Base-by-base conservation (phyloP, 1,140 invertebrate genomes). In the Hesperophylax magnus region DNA sequence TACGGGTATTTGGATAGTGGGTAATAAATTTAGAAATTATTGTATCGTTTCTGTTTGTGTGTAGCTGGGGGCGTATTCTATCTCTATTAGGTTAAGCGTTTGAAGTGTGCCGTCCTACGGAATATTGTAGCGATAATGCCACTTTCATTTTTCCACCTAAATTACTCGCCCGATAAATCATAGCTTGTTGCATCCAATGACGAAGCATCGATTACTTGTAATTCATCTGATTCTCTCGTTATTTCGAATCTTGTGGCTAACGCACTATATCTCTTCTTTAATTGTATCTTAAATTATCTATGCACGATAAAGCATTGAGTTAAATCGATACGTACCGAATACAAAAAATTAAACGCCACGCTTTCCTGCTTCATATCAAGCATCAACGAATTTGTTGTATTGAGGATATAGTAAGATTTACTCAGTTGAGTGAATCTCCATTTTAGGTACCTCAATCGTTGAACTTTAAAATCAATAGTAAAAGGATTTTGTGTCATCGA, bases 11-110 rank as follows among this genome's bases (percentile, higher is more conserved):
- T 60, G 72, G 72, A 47, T 31, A 60, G 56, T 60, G 15, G 22
- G 17, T 76, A 76, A 76, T 76, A 76, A 76, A 76, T 60, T 60
- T 60, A 34, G 17, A 60, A 58, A 60, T 76, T 76, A 60, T 60
- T 60, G 27, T 76, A 76, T 60, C 72, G 54, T 60, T 53, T 47
- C 47, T n/a, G 72, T 76, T 58, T 60, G 72, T 74, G 71, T 34
- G 60, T 76, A 60, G 72, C 72, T 76, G 54, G 56, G 27, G 72
- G 53, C 56, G 72, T 76, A 60, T 61, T 76, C 60, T 76, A 76
- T 76, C 72, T 76, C 56, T 58, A 76, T 76, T 76, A 76, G 53
- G 56, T 75, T 54, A 75, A 75, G 56, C 31, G 72, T 76, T 60
- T 76, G 72, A 76, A 76, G 72, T 60, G 34, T 61, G 56, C 72